Evolutionary conservation across 1,140 invertebrate genomes (phyloP).

Genomic region (roundworm (Caenorhabditis elegans)): DNA sequence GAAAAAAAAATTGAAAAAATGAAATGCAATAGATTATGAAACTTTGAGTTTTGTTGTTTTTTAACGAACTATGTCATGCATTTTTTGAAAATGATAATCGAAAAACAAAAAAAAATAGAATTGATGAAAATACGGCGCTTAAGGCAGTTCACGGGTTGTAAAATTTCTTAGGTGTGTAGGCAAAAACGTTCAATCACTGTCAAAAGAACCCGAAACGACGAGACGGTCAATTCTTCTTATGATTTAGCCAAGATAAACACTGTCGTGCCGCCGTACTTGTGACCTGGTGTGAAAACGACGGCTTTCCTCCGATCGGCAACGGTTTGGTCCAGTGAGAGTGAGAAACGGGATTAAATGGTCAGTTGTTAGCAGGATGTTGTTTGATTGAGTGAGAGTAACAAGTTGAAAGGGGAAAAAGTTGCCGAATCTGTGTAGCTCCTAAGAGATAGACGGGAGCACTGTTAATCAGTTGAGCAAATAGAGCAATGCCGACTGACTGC

Average conservation of each 20-base stretch:
- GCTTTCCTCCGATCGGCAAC: too few species aligned
- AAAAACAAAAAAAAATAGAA: too few species aligned
- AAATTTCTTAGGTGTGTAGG: constrained; percentile 18
- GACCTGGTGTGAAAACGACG: constrained; percentile 7
- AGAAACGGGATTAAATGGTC: not conserved
- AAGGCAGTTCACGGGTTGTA: constrained; percentile 12
- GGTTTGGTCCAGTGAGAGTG: not conserved
- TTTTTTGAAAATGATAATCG: too few species aligned
- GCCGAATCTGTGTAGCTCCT: not conserved
- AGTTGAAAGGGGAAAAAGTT: not conserved
- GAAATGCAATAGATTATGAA: too few species aligned
- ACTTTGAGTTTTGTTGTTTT: too few species aligned
- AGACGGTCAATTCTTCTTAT: constrained; percentile 31
- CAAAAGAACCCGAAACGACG: constrained; percentile 5
- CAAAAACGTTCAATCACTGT: constrained; percentile 31
- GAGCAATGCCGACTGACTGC: not conserved
- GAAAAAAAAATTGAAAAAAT: too few species aligned
- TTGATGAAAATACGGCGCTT: too few species aligned
- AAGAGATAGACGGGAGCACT: not conserved
- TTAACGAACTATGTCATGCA: too few species aligned
- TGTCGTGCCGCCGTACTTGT: constrained; percentile 19
- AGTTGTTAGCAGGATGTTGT: not conserved
- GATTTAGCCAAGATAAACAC: constrained; percentile 31
- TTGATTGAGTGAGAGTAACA: not conserved
- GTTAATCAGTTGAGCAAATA: constrained; percentile 28